phyloP scores from a whole-genome alignment of 1,140 invertebrate species.

The Diuraphis noxia region DNA sequence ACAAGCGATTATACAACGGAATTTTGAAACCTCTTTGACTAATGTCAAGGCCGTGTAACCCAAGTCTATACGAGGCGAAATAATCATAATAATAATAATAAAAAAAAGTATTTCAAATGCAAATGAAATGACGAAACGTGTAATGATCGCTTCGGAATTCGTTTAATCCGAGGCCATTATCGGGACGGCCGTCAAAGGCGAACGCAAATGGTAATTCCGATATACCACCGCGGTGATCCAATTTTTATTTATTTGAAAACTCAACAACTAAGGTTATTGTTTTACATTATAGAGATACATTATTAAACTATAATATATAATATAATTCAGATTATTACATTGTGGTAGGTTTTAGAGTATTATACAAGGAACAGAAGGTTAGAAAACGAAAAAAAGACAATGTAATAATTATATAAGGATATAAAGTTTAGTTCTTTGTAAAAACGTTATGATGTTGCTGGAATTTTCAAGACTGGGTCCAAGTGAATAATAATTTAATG shows the following conservation, averaged over 20 bases:
- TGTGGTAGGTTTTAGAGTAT: too few species aligned
- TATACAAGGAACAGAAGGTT: too few species aligned
- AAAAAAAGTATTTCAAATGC: conserved; percentile 35
- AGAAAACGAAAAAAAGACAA: too few species aligned
- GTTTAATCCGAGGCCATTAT: conserved; percentile 20
- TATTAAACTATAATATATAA: too few species aligned
- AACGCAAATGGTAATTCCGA: conserved; percentile 9
- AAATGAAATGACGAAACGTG: conserved; percentile 19
- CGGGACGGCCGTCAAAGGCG: background rate
- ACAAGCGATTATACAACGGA: background rate
- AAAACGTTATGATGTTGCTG: too few species aligned
- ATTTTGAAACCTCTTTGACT: conserved; percentile 35
- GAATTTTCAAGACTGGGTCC: too few species aligned
- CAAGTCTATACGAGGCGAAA: background rate
- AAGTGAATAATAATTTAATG: too few species aligned
- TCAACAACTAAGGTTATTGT: too few species aligned
- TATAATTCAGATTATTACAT: too few species aligned
- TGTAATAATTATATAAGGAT: too few species aligned
- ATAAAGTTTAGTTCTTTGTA: too few species aligned
- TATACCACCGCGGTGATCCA: background rate
- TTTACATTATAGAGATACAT: too few species aligned
- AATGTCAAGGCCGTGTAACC: conserved; percentile 40
- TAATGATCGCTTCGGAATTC: background rate
- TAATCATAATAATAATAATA: background rate
- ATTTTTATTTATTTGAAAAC: background rate